phyloP scores from a whole-genome alignment of 2,797 vertebrate genomes.

The Helarctos malayanus region DNA sequence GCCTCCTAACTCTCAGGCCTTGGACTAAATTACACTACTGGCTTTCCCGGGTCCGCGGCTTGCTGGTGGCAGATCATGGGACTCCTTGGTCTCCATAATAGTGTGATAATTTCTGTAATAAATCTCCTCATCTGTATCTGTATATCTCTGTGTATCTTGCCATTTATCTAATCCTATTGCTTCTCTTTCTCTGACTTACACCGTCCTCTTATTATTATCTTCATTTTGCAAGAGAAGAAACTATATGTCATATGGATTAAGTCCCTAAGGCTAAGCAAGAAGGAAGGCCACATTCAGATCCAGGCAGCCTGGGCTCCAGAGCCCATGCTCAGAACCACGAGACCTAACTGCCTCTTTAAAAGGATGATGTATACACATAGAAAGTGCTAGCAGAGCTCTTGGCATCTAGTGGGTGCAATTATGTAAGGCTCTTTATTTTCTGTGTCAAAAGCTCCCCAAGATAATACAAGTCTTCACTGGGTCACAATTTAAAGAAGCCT shows the following conservation, averaged over 20 bases:
- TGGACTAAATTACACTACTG: background rate
- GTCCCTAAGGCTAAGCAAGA: background rate
- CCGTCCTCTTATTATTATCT: background rate
- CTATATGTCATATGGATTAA: background rate
- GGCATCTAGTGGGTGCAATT: background rate
- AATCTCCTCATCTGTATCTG: background rate
- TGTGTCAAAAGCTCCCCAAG: background rate
- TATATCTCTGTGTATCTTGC: background rate
- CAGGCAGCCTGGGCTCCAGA: background rate
- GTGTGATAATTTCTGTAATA: background rate
- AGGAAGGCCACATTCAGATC: background rate
- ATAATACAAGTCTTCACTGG: background rate
- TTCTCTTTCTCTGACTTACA: background rate
- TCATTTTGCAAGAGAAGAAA: background rate
- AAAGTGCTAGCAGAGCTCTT: background rate
- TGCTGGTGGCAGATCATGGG: background rate
- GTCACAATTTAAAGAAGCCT: background rate
- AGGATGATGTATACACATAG: accelerated
- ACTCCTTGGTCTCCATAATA: background rate
- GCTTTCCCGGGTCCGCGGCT: background rate
- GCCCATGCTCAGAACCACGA: background rate
- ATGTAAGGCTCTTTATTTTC: background rate
- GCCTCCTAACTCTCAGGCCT: background rate
- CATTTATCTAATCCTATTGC: too few relatives aligned
- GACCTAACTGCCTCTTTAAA: background rate